Conservation (phyloP, 2,888 invertebrate genomes). For the Cybosia mesomella region DNA sequence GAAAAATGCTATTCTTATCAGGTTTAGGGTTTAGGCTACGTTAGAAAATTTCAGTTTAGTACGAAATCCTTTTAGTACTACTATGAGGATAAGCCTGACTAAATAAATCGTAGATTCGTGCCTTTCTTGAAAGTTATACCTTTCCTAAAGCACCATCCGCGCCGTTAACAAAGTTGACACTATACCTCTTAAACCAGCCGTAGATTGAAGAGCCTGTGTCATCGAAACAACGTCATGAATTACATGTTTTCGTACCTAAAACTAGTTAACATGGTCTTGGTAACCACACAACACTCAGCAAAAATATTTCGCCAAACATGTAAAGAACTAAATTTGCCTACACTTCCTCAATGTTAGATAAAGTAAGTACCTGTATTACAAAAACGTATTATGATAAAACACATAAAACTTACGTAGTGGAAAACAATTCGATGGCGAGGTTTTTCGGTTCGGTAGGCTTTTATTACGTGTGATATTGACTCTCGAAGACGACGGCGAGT, state of each 20-base stretch:
- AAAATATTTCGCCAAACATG: conserved; percentile 10
- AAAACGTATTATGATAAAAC: conserved; percentile 59
- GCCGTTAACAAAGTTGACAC: conserved; percentile 3
- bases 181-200: not conserved
- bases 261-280: conserved; percentile 6
- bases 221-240: conserved; percentile 10
- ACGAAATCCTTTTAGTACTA: not conserved
- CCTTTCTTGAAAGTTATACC: not conserved
- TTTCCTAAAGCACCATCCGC: not conserved
- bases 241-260: conserved; percentile 14
- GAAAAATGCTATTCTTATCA: no score
- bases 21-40: no score
- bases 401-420: conserved; percentile 64
- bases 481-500: conserved; percentile 65
- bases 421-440: conserved; percentile 75
- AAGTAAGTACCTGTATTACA: conserved; percentile 42
- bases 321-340: conserved; percentile 4
- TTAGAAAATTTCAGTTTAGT: not conserved
- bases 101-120: conserved; percentile 1
- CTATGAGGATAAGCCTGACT: not conserved
- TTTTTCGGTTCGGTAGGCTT: conserved; percentile 72
- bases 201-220: not conserved
- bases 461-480: conserved; percentile 81
- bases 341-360: conserved; percentile 20
- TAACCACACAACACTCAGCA: conserved; percentile 1